Base-by-base conservation (phyloP, 1,140 invertebrate species). In the Drosophila azteca region DNA sequence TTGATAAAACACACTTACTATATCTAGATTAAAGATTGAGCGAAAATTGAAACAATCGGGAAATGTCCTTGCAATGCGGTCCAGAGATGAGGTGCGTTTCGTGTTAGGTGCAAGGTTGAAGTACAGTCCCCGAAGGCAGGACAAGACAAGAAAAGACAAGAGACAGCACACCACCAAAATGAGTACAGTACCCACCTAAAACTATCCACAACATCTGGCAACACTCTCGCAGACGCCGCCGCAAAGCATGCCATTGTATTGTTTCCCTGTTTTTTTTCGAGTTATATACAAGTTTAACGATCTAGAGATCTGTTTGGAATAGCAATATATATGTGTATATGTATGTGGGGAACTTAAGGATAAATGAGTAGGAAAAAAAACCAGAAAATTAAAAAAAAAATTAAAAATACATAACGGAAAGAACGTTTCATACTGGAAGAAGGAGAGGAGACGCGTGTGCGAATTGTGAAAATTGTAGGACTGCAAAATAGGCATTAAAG, bases 401-500 rank as follows among this genome's bases (percentile, higher is more conserved):
- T 35, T 8, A 4, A 3, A 43, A 29, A 53, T 29, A n/a, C 6
- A 54, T 41, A 65, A 72, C 49, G 60, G 68, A 31, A 9, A 8
- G 31, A 74, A 79, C 64, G 59, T 72, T 79, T 73, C 68, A 45
- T 73, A 73, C 75, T 58, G 35, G 35, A 39, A 39, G 11, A 39
- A 5, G 11, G 35, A 39, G 35, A 39, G 11, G 11, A 39, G 35
- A 39, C 35, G 35, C 35, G 11, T 13, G 35, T 13, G 11, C 35
- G 35, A 53, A 46, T 22, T 45, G 54, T 64, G 54, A 63, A 69
- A 74, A 61, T 70, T 51, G 59, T 79, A 79, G 77, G 77, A 79
- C 77, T 79, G 77, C 77, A 75, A 64, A 74, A 64, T 61, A 74
- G 59, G 65, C 70, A 79, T 68, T 76, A 65, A 69, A 58, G 49